These are phyloP conservation scores for Watsonalla binaria DNA, from an alignment of 2,888 invertebrate species.

Conservation along the genomic window DNA sequence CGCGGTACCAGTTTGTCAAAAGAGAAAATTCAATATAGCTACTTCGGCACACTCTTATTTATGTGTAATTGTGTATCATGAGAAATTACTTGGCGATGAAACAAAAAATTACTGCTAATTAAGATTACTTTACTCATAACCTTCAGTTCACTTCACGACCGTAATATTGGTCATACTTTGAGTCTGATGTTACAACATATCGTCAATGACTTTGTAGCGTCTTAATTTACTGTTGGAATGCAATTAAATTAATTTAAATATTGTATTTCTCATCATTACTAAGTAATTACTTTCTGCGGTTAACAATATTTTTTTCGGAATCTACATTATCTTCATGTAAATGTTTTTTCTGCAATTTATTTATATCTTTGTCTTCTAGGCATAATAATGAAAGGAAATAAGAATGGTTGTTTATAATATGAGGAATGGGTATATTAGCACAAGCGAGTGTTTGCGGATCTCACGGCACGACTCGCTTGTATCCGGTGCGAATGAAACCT, in stretches of 20 bases:
- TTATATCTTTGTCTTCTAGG: background rate
- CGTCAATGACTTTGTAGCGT: no score
- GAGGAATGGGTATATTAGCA: conserved; percentile 45
- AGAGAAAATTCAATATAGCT: conserved; percentile 47
- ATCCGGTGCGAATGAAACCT: conserved; percentile 49
- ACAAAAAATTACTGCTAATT: background rate
- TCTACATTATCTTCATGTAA: no score
- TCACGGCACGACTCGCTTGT: conserved; percentile 45
- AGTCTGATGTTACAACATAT: no score
- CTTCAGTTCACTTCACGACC: background rate
- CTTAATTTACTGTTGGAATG: no score
- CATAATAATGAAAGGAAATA: conserved; percentile 22
- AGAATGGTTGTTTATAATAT: conserved; percentile 42
- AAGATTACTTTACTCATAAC: background rate
- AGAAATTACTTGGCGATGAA: background rate
- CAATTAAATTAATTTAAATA: no score
- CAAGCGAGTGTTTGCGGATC: conserved; percentile 55
- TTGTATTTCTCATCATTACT: no score
- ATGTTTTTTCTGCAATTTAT: no score
- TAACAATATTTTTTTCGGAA: no score
- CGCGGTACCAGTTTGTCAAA: conserved; percentile 59
- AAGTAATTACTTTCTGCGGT: no score
- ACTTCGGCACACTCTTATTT: conserved; percentile 6
- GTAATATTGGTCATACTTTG: no score
- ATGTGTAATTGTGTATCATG: background rate